Conservation (phyloP, 2,113 vertebrate genomes). For the Neogale vison region DNA sequence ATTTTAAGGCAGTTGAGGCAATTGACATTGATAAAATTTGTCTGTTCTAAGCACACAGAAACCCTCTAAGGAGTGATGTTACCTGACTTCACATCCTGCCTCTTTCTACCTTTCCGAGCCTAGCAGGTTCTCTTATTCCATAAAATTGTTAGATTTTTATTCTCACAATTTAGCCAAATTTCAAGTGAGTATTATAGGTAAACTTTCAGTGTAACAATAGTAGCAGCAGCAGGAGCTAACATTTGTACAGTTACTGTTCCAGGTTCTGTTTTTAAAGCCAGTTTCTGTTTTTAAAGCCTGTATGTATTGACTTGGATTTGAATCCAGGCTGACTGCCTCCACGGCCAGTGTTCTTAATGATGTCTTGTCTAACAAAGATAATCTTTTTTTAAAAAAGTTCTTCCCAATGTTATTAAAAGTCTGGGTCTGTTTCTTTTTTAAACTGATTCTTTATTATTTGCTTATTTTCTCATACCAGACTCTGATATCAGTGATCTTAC, state of each 20-base stretch:
- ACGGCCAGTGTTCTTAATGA: background rate
- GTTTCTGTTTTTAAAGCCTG: background rate
- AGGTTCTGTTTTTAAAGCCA: background rate
- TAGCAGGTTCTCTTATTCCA: background rate
- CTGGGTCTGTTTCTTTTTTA: background rate
- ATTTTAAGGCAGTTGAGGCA: background rate
- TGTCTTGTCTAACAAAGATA: background rate
- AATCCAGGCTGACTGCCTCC: background rate
- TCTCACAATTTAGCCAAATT: background rate
- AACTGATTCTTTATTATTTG: constrained; percentile 39
- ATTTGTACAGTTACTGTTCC: background rate
- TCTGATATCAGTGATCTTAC: constrained; percentile 89
- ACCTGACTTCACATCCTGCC: background rate
- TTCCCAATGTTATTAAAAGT: background rate
- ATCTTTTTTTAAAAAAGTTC: background rate
- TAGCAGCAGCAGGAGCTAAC: background rate
- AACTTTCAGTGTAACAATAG: background rate
- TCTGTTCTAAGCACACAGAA: background rate
- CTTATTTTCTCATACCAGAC: constrained; percentile 80
- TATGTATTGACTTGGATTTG: background rate
- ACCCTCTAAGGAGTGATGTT: background rate
- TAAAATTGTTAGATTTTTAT: background rate
- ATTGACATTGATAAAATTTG: background rate
- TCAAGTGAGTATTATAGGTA: background rate
- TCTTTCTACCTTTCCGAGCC: background rate